These are phyloP conservation scores for Axea sp. DNA, from an alignment of 2,888 invertebrate genomes.

Conservation along the genomic window DNA sequence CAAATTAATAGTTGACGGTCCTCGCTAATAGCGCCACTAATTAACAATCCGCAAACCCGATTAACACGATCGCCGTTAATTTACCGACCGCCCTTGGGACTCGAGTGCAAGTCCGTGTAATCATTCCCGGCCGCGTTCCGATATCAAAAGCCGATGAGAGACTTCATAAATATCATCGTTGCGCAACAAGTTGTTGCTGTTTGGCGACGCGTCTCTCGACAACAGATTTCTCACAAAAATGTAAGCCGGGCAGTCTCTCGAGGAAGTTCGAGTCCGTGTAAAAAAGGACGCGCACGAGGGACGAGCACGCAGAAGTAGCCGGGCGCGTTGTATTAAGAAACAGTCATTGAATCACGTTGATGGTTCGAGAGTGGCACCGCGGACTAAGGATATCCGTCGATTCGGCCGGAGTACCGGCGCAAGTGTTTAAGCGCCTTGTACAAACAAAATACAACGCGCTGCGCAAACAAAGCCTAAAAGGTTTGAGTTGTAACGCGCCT, in stretches of 20 bases:
- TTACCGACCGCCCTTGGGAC: slow-evolving; percentile 69
- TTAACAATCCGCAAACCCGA: slow-evolving; percentile 73
- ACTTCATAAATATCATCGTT: slow-evolving; percentile 1
- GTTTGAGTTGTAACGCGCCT: slow-evolving; percentile 78
- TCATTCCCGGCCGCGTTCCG: not conserved
- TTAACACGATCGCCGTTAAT: slow-evolving; percentile 75
- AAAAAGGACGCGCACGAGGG: slow-evolving; percentile 38
- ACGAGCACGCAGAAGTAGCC: slow-evolving; percentile 34
- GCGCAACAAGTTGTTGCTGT: slow-evolving; percentile 2
- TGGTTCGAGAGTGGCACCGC: slow-evolving; percentile 41
- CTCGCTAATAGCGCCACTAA: slow-evolving; percentile 75
- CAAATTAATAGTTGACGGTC: slow-evolving; percentile 74
- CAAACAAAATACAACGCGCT: slow-evolving; percentile 77
- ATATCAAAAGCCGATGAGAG: not conserved
- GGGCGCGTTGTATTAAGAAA: slow-evolving; percentile 47
- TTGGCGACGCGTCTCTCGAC: slow-evolving; percentile 11
- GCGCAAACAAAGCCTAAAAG: slow-evolving; percentile 78
- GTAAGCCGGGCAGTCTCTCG: slow-evolving; percentile 6
- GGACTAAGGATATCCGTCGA: slow-evolving; percentile 25
- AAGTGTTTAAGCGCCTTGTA: slow-evolving; percentile 78
- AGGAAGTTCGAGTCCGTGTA: slow-evolving; percentile 25
- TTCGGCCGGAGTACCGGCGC: slow-evolving; percentile 56
- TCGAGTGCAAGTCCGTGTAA: slow-evolving; percentile 30
- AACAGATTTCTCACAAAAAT: slow-evolving; percentile 16
- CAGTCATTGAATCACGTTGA: slow-evolving; percentile 55